Evolutionary conservation across 1,140 invertebrate genomes (phyloP).

Genomic region (Hirudo medicinalis): DNA sequence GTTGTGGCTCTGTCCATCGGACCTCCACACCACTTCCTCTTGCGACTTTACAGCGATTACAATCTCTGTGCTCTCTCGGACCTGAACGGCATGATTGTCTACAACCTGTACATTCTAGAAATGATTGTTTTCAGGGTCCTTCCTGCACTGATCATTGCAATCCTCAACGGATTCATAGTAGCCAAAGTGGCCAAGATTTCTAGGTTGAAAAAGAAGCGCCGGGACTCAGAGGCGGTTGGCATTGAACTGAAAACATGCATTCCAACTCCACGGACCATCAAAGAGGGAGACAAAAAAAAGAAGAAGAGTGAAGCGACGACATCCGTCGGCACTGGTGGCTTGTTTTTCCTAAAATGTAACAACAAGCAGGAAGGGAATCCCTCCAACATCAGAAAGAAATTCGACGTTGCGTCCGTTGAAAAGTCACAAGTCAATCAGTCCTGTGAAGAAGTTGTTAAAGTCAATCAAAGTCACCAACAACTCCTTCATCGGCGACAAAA

Average conservation of each 20-base stretch:
- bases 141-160: conserved; percentile 12
- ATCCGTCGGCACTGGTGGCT: not conserved
- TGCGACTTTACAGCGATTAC: not conserved
- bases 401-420: not conserved
- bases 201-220: not conserved
- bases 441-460: too few relatives aligned
- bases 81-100: not conserved
- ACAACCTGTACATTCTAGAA: conserved; percentile 13
- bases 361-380: too few relatives aligned
- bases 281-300: not conserved
- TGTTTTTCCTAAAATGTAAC: too few relatives aligned
- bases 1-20: not conserved
- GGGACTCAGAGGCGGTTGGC: not conserved
- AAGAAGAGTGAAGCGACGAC: not conserved
- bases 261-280: not conserved
- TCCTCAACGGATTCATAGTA: conserved; percentile 18
- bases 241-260: not conserved
- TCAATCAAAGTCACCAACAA: not conserved
- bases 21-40: conserved; percentile 1
- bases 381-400: not conserved
- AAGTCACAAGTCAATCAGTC: not conserved
- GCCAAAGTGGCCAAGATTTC: conserved; percentile 8
- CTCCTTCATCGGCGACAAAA: not conserved
- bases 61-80: not conserved
- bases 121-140: conserved; percentile 13